These are phyloP conservation scores for Troglohyphantes excavatus DNA, from an alignment of 2,888 invertebrate genomes.

Conservation along the genomic window DNA sequence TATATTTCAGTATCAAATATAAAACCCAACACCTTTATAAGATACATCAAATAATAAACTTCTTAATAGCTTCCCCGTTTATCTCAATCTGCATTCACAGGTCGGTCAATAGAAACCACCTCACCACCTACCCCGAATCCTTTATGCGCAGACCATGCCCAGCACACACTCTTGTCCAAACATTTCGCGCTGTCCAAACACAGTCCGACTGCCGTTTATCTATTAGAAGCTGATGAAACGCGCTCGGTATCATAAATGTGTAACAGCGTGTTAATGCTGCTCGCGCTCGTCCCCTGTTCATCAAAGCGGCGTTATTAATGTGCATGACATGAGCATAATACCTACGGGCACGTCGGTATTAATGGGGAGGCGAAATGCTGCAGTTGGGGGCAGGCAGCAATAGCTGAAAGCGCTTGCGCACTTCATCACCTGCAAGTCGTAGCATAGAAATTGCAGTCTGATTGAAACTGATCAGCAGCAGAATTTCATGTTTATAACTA, in stretches of 20 bases:
- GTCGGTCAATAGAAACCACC: no score
- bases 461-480: no score
- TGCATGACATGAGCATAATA: conserved; percentile 61
- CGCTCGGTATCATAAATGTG: conserved; percentile 25
- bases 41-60: no score
- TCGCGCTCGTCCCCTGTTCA: conserved; percentile 22
- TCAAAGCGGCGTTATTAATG: conserved; percentile 62
- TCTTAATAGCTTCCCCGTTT: no score
- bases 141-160: not conserved
- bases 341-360: conserved; percentile 33
- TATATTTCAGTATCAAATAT: no score
- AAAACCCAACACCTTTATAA: no score
- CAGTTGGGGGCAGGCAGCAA: conserved; percentile 13
- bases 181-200: not conserved
- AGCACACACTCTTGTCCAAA: not conserved
- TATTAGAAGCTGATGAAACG: conserved; percentile 50
- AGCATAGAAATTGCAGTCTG: not conserved
- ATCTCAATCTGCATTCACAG: no score
- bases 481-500: no score
- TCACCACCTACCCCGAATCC: not conserved
- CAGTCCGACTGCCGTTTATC: conserved; percentile 27
- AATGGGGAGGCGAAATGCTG: conserved; percentile 1
- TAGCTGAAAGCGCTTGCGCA: conserved; percentile 13
- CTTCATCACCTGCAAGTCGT: not conserved
- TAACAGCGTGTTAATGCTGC: conserved; percentile 43